Evolutionary conservation across 1,140 invertebrate species (phyloP).

Genomic region (Polyergus mexicanus): DNA sequence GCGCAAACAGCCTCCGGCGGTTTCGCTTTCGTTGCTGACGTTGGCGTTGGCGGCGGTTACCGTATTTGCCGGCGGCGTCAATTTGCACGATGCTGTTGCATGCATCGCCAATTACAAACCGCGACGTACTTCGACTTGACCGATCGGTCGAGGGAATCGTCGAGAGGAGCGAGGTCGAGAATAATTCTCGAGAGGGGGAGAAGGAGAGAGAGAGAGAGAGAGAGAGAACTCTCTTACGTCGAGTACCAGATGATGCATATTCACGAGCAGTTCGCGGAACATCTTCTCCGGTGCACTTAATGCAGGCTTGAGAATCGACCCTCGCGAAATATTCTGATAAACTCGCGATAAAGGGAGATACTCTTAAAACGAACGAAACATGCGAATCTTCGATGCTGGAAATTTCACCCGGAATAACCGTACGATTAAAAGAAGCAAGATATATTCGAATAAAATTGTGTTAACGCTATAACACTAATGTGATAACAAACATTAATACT

Average conservation of each 20-base stretch:
- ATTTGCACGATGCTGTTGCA: constrained; percentile 49
- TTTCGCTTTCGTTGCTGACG: background rate
- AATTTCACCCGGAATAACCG: constrained; percentile 4
- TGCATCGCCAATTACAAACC: constrained; percentile 42
- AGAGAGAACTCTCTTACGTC: background rate
- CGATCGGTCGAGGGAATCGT: constrained; percentile 46
- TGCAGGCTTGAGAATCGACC: background rate
- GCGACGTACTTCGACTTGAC: constrained; percentile 41
- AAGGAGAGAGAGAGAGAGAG: background rate
- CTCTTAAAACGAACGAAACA: constrained; percentile 5
- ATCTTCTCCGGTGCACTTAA: constrained; percentile 24
- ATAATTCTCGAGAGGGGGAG: constrained; percentile 26
- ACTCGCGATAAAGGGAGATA: background rate
- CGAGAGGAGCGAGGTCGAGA: constrained; percentile 38
- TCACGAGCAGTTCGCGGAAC: constrained; percentile 59
- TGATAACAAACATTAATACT: background rate
- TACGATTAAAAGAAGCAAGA: background rate
- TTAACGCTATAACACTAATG: too few species aligned
- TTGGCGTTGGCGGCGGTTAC: background rate
- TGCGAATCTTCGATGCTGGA: background rate
- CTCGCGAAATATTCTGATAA: constrained; percentile 41
- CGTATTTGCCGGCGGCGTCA: constrained; percentile 11
- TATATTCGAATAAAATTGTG: background rate
- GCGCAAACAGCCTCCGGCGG: constrained; percentile 46
- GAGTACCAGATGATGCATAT: constrained; percentile 41